phyloP scores from a whole-genome alignment of 2,888 invertebrate genomes.

The Agriopis leucophaearia region DNA sequence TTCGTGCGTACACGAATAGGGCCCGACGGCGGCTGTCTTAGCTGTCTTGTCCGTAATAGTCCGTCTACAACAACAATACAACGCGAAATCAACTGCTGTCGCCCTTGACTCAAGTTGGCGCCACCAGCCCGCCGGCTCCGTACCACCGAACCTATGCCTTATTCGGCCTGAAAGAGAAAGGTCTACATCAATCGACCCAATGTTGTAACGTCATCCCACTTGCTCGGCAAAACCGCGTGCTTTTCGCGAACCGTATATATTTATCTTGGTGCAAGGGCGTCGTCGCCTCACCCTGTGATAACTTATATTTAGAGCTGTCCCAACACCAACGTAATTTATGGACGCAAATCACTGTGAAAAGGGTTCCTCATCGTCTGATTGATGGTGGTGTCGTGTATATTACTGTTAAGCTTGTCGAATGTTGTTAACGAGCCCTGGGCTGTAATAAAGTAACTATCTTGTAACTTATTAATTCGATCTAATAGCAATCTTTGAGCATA shows the following conservation, averaged over 20 bases:
- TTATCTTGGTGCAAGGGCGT: conserved; percentile 34
- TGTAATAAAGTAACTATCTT: conserved; percentile 24
- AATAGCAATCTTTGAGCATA: conserved; percentile 47
- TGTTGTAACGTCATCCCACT: conserved; percentile 54
- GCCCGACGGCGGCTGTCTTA: conserved; percentile 27
- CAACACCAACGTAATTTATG: conserved; percentile 62
- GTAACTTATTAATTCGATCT: conserved; percentile 40
- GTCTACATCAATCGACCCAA: conserved; percentile 40
- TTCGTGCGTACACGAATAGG: conserved; percentile 35
- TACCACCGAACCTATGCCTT: conserved; percentile 56
- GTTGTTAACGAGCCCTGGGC: conserved; percentile 28
- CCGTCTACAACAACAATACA: conserved; percentile 52
- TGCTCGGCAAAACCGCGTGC: conserved; percentile 48
- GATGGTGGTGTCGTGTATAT: conserved; percentile 53
- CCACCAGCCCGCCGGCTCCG: conserved; percentile 57
- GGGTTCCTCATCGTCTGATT: conserved; percentile 51
- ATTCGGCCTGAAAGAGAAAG: conserved; percentile 55
- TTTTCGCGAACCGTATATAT: conserved; percentile 46
- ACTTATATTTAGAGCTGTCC: conserved; percentile 59
- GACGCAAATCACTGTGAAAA: conserved; percentile 63
- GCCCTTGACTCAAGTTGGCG: conserved; percentile 74
- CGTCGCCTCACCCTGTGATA: conserved; percentile 41
- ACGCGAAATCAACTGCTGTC: conserved; percentile 55
- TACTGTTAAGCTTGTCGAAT: conserved; percentile 43
- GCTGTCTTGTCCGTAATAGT: conserved; percentile 45